Evolutionary conservation across 2,113 vertebrate species (phyloP), one percentile per base, ranked within the genome.

Genomic region (Sinocyclocheilus anshuiensis): DNA sequence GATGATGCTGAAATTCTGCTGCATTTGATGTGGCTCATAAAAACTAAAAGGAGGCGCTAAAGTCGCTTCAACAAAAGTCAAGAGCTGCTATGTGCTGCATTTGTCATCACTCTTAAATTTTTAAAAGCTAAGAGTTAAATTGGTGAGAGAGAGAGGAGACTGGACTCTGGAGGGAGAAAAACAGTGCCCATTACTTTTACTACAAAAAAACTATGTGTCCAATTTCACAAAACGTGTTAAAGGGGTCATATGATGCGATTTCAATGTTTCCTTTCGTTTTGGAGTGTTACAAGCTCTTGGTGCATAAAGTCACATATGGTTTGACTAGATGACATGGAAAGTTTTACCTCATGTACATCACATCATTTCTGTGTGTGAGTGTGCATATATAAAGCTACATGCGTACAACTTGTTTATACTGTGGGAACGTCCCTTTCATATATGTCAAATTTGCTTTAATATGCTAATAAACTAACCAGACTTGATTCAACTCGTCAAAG

Each of bases 51-150:
- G 1, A 45, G 74, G 42, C 26, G 13, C n/a, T 50, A 15, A 77
- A 76, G 72, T 74, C 39, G 7, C 20, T 76, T 76, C 50, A 76
- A 53, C 45, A 77, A 72, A 77, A 55, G 15, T 77, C 8, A 33
- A 33, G 16, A 55, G 48, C 48, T 77, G 48, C n/a, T 33, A 29
- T 53, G 24, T 55, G 48, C 75, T 33, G 45, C 75, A 29, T 77
- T 77, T 77, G n/a, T 24, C 7, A 9, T 77, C 13, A 77, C 24
- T 5, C 2, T 18, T 55, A 2, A 2, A 77, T 53, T 8, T 53
- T 53, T 6, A 26, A 53, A 53, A 77, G 33, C 29, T 33, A 76
- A 48, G 22, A 39, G 20, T 45, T 75, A 33, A 69, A 39, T 4
- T 12, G 15, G 15, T 53, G 48, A 18, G 24, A 45, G 13, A 53